These are phyloP conservation scores for Pelobates fuscus DNA, from an alignment of 2,113 vertebrate genomes.

Conservation along the genomic window DNA sequence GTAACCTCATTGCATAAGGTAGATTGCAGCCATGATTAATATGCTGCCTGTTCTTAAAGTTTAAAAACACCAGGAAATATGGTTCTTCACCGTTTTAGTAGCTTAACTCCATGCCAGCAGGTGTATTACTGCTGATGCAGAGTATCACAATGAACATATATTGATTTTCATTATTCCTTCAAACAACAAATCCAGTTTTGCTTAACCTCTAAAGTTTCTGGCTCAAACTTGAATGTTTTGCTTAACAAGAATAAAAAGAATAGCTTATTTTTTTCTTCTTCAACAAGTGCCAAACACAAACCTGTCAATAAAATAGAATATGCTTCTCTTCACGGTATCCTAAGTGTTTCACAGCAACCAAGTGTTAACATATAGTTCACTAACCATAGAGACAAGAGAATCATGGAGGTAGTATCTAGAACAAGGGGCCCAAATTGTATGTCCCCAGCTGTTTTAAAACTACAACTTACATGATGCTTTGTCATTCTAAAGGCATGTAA, in stretches of 20 bases:
- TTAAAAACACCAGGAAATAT: not conserved
- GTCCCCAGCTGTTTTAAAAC: no score
- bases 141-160: not conserved
- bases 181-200: not conserved
- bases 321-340: no score
- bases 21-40: not conserved
- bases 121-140: slow-evolving; percentile 7
- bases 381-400: no score
- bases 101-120: slow-evolving; percentile 1
- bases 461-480: no score
- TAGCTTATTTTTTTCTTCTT: no score
- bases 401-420: no score
- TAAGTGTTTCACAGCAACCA: no score
- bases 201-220: not conserved
- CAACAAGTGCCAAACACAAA: no score
- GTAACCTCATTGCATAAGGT: not conserved
- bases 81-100: not conserved
- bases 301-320: no score
- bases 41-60: not conserved
- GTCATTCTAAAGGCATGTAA: no score
- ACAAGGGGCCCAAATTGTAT: no score
- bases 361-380: no score
- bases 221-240: not conserved
- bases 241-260: not conserved
- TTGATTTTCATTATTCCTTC: slow-evolving; percentile 13